Evolutionary conservation across 2,888 invertebrate species (phyloP).

Genomic region (Limnephilus auricula): DNA sequence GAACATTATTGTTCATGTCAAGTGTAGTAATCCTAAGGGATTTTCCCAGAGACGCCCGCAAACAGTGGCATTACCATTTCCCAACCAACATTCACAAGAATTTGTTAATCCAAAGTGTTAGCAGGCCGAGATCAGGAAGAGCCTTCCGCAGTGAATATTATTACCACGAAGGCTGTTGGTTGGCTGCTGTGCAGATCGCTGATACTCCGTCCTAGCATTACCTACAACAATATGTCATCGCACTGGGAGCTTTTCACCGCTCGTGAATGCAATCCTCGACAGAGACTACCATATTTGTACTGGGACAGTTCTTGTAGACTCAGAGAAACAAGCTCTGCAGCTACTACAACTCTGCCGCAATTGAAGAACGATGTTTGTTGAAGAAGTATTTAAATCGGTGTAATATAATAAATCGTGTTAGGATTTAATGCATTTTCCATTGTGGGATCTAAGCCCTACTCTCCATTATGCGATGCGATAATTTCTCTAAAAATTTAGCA

Average conservation of each 20-base stretch:
- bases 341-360: neutral
- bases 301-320: constrained; percentile 11
- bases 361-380: constrained; percentile 30
- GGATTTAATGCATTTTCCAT: neutral
- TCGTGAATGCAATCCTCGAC: constrained; percentile 23
- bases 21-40: too few relatives aligned
- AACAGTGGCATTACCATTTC: neutral
- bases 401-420: neutral
- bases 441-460: neutral
- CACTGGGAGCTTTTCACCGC: constrained; percentile 6
- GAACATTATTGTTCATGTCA: too few relatives aligned
- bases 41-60: too few relatives aligned
- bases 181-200: neutral
- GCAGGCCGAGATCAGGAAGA: constrained; percentile 18
- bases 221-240: neutral
- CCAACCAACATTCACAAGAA: neutral
- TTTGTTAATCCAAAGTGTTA: constrained; percentile 24
- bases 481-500: neutral
- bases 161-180: constrained; percentile 5
- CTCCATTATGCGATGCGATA: neutral
- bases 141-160: constrained; percentile 7
- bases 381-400: neutral
- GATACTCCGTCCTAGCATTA: neutral
- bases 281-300: constrained; percentile 24
- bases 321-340: neutral